Percentiles rank a stretch among this genome's conserved stretches.
phyloP scores from a whole-genome alignment of 2,797 vertebrate genomes.

The Distichodus sexfasciatus region DNA sequence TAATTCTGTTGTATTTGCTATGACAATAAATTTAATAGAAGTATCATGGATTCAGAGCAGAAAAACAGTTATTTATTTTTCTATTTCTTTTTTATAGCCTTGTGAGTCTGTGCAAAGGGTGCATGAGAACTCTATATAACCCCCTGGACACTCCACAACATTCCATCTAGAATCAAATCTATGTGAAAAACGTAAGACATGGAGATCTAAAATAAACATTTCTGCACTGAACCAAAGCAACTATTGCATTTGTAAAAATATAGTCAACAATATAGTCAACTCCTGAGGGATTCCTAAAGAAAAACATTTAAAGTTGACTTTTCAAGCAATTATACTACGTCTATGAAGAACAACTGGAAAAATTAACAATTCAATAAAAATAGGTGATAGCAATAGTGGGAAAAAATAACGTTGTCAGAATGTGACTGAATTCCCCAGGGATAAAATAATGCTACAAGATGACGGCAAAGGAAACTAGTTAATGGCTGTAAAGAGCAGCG shows the following conservation, averaged over 20 bases:
- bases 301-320: constrained; percentile 57
- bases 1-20: too few relatives aligned
- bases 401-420: constrained; percentile 38
- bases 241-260: constrained; percentile 48
- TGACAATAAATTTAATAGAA: too few relatives aligned
- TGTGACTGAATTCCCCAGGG: constrained; percentile 46
- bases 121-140: constrained; percentile 58
- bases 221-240: constrained; percentile 49
- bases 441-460: constrained; percentile 41
- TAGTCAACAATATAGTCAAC: constrained; percentile 49
- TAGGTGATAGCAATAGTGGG: constrained; percentile 50
- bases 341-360: constrained; percentile 60
- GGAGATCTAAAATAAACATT: constrained; percentile 56
- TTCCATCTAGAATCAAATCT: constrained; percentile 60
- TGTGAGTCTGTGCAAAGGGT: constrained; percentile 48
- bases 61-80: too few relatives aligned
- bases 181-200: constrained; percentile 55
- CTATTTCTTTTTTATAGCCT: constrained; percentile 39
- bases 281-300: constrained; percentile 53
- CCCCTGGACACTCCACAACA: constrained; percentile 58
- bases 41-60: too few relatives aligned
- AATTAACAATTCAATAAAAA: constrained; percentile 64
- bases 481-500: constrained; percentile 44
- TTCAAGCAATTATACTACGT: constrained; percentile 55
- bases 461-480: constrained; percentile 52